These are phyloP conservation scores for Diacarnus erythraeanus DNA, from an alignment of 37 sponge, comb jelly and placozoan species.

Conservation along the genomic window DNA sequence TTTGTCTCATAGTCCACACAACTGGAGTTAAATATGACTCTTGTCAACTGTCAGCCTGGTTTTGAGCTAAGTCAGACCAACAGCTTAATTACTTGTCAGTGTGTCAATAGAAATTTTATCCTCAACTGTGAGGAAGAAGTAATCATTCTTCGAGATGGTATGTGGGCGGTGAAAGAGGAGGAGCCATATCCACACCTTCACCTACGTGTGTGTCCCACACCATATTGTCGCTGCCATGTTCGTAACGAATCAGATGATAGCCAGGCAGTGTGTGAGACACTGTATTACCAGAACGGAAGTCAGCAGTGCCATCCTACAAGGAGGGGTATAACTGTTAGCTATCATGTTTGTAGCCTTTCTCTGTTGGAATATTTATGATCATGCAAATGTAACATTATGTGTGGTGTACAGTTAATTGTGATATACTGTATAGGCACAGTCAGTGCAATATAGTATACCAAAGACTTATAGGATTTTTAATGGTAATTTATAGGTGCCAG, in stretches of 20 bases:
- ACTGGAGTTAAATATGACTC: neutral
- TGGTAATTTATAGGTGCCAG: too few relatives aligned
- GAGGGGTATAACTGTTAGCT: conserved; percentile 12
- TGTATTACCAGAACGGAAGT: conserved; percentile 25
- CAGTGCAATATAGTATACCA: too few relatives aligned
- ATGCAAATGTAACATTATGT: too few relatives aligned
- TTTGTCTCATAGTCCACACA: conserved; percentile 3
- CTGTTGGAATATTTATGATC: too few relatives aligned
- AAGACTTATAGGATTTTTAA: too few relatives aligned
- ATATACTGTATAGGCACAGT: neutral
- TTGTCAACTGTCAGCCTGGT: conserved; percentile 18
- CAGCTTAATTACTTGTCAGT: too few relatives aligned
- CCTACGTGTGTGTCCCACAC: conserved; percentile 40
- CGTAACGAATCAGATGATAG: neutral
- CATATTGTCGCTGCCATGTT: conserved; percentile 46
- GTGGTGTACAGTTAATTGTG: neutral
- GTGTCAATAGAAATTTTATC: too few relatives aligned
- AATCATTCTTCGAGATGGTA: conserved; percentile 37
- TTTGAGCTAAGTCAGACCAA: neutral
- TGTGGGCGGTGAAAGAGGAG: conserved; percentile 36
- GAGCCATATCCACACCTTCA: conserved; percentile 21
- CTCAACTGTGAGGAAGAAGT: conserved; percentile 21
- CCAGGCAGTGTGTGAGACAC: conserved; percentile 3
- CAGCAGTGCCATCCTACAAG: conserved; percentile 48
- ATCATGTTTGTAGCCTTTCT: neutral